Evolutionary conservation across 2,888 invertebrate genomes (phyloP).

Genomic region (Tenthredo livida): DNA sequence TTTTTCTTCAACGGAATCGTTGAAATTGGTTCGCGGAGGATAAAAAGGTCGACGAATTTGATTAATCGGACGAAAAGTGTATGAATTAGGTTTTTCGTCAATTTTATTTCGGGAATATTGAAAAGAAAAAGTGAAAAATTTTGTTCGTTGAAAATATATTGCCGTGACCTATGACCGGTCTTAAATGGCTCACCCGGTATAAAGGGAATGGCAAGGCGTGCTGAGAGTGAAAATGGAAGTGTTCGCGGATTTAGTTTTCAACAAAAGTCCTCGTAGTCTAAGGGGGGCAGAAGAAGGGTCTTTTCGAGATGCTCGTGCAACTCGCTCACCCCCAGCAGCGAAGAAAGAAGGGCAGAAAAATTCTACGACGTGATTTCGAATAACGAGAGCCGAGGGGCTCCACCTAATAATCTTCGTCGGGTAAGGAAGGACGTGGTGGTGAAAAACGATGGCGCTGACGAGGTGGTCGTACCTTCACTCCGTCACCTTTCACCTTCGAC

Average conservation of each 20-base stretch:
- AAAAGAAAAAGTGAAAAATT: background rate
- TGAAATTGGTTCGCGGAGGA: background rate
- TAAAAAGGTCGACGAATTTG: background rate
- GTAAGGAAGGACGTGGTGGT: slow-evolving; percentile 41
- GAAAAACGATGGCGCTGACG: slow-evolving; percentile 46
- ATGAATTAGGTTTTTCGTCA: background rate
- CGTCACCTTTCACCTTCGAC: slow-evolving; percentile 48
- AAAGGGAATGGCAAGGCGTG: background rate
- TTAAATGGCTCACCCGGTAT: background rate
- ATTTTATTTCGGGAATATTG: background rate
- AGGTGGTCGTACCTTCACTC: slow-evolving; percentile 33
- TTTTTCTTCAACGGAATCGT: background rate
- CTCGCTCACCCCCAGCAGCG: background rate
- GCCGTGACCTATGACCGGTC: background rate
- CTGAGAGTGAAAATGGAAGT: slow-evolving; percentile 34
- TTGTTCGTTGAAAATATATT: background rate
- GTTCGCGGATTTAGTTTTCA: slow-evolving; percentile 49
- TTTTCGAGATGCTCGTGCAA: background rate
- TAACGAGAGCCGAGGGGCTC: slow-evolving; percentile 51
- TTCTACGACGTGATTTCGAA: slow-evolving; percentile 53
- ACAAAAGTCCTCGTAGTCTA: slow-evolving; percentile 31
- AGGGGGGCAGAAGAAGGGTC: slow-evolving; percentile 15
- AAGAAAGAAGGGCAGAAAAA: slow-evolving; percentile 32
- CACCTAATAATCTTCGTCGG: slow-evolving; percentile 47
- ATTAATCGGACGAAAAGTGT: background rate